These are phyloP conservation scores for Platalea minor DNA, from an alignment of 2,797 vertebrate species.

Conservation along the genomic window DNA sequence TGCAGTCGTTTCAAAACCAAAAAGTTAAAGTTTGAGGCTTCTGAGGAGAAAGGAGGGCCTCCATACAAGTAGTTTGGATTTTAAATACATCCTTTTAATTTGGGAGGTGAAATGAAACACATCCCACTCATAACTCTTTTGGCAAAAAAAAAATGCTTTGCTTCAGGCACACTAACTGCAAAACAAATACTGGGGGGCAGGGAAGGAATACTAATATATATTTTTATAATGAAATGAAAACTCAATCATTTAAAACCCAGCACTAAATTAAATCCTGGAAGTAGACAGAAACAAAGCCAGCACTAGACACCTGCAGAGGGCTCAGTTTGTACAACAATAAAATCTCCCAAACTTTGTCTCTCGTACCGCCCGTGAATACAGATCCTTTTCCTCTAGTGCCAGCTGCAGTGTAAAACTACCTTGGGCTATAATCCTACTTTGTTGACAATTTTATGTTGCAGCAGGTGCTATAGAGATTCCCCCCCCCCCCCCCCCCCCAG, in stretches of 20 bases:
- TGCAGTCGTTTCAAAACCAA: not conserved
- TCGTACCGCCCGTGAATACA: not conserved
- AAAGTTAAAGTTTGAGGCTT: not conserved
- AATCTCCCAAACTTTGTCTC: not conserved
- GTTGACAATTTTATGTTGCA: not conserved
- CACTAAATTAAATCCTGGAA: not conserved
- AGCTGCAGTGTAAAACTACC: conserved; percentile 40
- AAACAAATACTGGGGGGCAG: rapidly evolving
- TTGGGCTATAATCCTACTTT: not conserved
- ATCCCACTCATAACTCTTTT: not conserved
- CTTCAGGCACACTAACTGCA: not conserved
- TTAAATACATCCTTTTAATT: not conserved
- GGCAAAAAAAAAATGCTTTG: not conserved
- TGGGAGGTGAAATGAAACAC: not conserved
- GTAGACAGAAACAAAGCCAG: not conserved
- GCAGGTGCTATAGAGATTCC: not conserved
- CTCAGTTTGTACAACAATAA: not conserved
- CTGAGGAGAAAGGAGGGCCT: not conserved
- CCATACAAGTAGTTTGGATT: not conserved
- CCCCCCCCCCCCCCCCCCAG: not conserved
- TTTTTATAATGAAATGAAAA: not conserved
- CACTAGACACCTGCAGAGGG: not conserved
- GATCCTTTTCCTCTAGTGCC: not conserved
- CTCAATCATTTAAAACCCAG: not conserved
- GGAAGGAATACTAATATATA: no score